A percentile compares a stretch with the other conserved stretches of the same genome.
phyloP scores from a whole-genome alignment of 2,113 vertebrate species.

The Esox niger region DNA sequence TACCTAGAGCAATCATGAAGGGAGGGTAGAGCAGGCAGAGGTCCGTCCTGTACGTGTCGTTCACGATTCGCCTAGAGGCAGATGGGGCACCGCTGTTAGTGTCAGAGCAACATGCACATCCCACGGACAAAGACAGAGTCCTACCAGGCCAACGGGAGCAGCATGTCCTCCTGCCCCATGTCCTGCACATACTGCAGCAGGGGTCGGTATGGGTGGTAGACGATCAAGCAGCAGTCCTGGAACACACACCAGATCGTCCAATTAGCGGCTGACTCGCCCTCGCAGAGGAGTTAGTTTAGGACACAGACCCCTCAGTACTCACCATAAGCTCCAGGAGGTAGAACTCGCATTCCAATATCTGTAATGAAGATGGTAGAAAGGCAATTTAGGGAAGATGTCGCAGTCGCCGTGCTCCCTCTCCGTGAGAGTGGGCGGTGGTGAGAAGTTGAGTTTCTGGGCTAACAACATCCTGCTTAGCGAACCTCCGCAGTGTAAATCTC shows the following conservation, averaged over 20 bases:
- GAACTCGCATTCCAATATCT: constrained; percentile 99
- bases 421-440: not conserved
- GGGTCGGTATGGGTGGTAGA: constrained; percentile 98
- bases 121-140: not conserved
- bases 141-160: constrained; percentile 96
- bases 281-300: not conserved
- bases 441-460: constrained; percentile 21
- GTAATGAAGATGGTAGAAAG: constrained; percentile 19
- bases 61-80: constrained; percentile 93
- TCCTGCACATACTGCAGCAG: constrained; percentile 98
- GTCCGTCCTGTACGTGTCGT: constrained; percentile 98
- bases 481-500: constrained; percentile 14
- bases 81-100: constrained; percentile 20
- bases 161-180: constrained; percentile 99
- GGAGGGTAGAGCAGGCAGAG: constrained; percentile 98
- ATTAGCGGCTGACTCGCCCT: constrained; percentile 32
- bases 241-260: constrained; percentile 33
- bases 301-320: constrained; percentile 46
- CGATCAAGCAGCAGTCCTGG: constrained; percentile 99
- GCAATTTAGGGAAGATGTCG: not conserved
- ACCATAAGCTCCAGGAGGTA: constrained; percentile 99
- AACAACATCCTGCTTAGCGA: constrained; percentile 25
- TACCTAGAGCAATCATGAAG: constrained; percentile 98
- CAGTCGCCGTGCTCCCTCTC: not conserved
- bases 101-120: not conserved